Conservation (phyloP, 2,113 vertebrate species). For the Mellivora capensis region DNA sequence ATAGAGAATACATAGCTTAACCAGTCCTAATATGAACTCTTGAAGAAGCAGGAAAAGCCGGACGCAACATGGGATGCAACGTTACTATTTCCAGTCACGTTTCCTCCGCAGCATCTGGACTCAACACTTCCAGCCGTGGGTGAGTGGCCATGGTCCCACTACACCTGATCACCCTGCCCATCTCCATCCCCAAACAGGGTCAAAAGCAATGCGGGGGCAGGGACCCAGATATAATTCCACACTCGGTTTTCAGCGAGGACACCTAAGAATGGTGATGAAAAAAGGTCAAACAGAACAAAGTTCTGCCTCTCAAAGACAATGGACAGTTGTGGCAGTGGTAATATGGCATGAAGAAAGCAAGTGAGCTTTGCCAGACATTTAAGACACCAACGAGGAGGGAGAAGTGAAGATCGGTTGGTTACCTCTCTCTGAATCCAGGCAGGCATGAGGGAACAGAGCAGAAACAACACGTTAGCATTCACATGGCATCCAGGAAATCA, state of each 20-base stretch:
- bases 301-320: background rate
- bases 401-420: conserved; percentile 76
- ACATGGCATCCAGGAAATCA: background rate
- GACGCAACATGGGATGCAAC: too few species aligned
- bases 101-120: background rate
- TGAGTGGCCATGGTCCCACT: background rate
- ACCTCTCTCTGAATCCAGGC: conserved; percentile 92
- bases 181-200: background rate
- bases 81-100: background rate
- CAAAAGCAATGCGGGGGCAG: background rate
- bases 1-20: background rate
- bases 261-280: background rate
- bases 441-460: conserved; percentile 85
- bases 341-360: conserved; percentile 22
- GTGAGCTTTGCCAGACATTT: conserved; percentile 40
- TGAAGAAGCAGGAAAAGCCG: background rate
- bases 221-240: background rate
- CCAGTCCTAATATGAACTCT: background rate
- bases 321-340: background rate
- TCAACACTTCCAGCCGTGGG: background rate
- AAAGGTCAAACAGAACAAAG: background rate
- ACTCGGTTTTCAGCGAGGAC: background rate
- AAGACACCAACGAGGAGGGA: conserved; percentile 40
- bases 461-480: conserved; percentile 82
- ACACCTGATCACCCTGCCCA: background rate